These are phyloP conservation scores for Chlorops oryzae DNA, from an alignment of 1,140 invertebrate species.

Conservation along the genomic window DNA sequence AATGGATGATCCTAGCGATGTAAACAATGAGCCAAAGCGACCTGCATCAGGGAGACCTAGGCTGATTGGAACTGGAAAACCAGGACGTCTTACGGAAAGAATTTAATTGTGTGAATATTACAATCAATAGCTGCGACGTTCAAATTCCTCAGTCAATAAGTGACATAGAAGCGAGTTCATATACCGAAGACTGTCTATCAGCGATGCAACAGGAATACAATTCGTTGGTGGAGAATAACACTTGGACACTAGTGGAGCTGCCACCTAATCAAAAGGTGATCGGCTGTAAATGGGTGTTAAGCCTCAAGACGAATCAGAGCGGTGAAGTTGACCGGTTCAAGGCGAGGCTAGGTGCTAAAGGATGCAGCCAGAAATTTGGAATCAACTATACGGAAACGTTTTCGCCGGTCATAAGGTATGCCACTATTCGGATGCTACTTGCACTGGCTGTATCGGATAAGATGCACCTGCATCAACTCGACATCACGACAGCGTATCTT, in stretches of 20 bases:
- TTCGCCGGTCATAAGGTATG: conserved; percentile 11
- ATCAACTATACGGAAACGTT: conserved; percentile 16
- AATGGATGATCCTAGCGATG: too few relatives aligned
- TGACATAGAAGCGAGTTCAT: neutral
- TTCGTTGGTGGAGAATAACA: conserved; percentile 13
- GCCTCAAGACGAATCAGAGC: conserved; percentile 22
- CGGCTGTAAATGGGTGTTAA: conserved; percentile 18
- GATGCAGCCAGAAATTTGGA: conserved; percentile 19
- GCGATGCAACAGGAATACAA: conserved; percentile 16
- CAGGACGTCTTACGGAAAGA: conserved; percentile 1
- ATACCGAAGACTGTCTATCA: conserved; percentile 4
- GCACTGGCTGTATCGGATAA: conserved; percentile 21
- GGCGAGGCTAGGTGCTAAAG: conserved; percentile 42
- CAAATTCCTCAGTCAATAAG: neutral
- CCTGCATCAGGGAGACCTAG: neutral
- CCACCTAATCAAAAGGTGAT: conserved; percentile 11
- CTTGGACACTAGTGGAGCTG: conserved; percentile 11
- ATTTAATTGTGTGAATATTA: neutral
- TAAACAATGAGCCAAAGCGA: too few relatives aligned
- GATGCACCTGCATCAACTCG: conserved; percentile 33
- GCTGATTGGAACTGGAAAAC: neutral
- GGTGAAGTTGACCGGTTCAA: conserved; percentile 29
- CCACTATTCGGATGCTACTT: conserved; percentile 19
- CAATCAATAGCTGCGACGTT: neutral
- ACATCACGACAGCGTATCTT: conserved; percentile 47